These are phyloP conservation scores for Choloepus didactylus DNA, from an alignment of 2,797 vertebrate genomes.

Conservation along the genomic window DNA sequence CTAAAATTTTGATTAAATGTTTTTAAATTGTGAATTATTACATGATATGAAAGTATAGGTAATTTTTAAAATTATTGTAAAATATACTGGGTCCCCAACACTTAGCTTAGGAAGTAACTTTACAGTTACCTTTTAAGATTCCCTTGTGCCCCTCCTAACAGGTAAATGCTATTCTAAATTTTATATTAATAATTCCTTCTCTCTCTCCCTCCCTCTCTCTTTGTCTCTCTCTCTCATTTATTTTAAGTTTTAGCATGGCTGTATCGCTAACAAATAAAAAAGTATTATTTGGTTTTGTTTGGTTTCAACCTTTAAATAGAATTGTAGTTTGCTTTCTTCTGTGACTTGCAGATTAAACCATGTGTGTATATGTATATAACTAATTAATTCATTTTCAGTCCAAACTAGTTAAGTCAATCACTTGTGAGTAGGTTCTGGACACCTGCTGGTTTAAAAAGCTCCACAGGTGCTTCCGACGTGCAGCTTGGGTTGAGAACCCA, in stretches of 20 bases:
- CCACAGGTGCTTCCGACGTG: neutral
- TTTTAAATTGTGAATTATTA: neutral
- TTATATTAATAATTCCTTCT: neutral
- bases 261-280: neutral
- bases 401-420: neutral
- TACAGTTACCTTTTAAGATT: neutral
- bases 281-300: neutral
- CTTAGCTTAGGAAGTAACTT: neutral
- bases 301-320: conserved; percentile 5
- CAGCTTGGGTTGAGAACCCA: neutral
- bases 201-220: neutral
- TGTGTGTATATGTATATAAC: neutral
- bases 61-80: neutral
- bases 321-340: neutral
- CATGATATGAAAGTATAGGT: neutral
- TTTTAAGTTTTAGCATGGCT: neutral
- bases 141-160: neutral
- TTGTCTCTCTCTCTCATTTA: no score
- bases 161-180: neutral
- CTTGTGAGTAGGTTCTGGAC: neutral
- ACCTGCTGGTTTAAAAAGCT: neutral
- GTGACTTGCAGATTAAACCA: neutral
- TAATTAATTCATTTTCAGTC: neutral
- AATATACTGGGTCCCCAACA: neutral
- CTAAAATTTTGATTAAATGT: neutral